Conservation (phyloP, 2,888 invertebrate genomes). For the Ormia ochracea region DNA sequence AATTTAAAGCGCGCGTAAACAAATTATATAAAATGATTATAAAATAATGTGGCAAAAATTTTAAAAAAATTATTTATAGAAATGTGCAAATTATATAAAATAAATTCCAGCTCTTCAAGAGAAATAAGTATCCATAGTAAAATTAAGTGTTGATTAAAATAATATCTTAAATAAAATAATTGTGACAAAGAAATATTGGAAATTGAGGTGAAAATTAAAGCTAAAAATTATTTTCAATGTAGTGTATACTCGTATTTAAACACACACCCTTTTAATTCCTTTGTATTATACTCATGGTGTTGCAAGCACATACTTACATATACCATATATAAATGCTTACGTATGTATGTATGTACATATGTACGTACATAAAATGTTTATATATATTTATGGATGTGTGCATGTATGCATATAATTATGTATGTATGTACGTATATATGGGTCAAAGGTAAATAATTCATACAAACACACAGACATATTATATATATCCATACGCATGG, state of each 20-base stretch:
- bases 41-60: too few relatives aligned
- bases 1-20: constrained; percentile 52
- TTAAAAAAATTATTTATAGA: too few relatives aligned
- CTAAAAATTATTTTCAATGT: constrained; percentile 2
- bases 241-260: constrained; percentile 26
- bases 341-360: not conserved
- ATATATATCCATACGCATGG: too few relatives aligned
- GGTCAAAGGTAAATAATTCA: constrained; percentile 61
- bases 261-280: constrained; percentile 53
- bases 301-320: constrained; percentile 8
- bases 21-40: constrained; percentile 2
- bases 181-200: constrained; percentile 1
- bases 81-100: too few relatives aligned
- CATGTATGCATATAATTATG: not conserved
- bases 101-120: too few relatives aligned
- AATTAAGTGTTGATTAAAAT: not conserved
- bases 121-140: too few relatives aligned
- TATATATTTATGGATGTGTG: not conserved
- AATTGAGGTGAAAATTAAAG: constrained; percentile 14
- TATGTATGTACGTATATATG: constrained; percentile 42
- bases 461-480: constrained; percentile 10
- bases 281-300: constrained; percentile 15
- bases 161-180: not conserved
- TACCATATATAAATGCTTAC: too few relatives aligned
- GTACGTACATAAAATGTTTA: not conserved